Evolutionary conservation across 2,888 invertebrate species (phyloP).

Genomic region (Odontomyia ornata): DNA sequence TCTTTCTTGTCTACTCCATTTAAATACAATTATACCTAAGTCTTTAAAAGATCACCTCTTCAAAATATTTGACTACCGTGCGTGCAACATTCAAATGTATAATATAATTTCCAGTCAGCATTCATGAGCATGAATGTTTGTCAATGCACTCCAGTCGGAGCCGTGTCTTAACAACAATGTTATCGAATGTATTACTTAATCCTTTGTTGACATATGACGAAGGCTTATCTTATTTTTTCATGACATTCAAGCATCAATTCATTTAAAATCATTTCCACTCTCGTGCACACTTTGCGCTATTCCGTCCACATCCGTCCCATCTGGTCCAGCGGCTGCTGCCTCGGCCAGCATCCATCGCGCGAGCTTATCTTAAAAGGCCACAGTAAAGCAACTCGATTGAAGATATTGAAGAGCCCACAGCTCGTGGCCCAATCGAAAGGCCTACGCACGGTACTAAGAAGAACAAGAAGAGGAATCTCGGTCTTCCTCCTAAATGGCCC

Average conservation of each 20-base stretch:
- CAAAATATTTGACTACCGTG: conserved; percentile 37
- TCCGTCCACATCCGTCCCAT: background rate
- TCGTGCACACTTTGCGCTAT: background rate
- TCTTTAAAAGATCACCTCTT: conserved; percentile 32
- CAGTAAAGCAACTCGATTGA: conserved; percentile 16
- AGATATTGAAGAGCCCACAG: conserved; percentile 17
- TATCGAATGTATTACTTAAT: conserved; percentile 44
- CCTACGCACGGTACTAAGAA: background rate
- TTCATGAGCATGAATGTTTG: background rate
- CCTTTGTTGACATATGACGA: conserved; percentile 43
- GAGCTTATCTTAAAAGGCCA: conserved; percentile 34
- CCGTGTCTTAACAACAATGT: conserved; percentile 41
- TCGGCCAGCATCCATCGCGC: background rate
- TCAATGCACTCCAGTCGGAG: background rate
- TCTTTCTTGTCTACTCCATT: conserved; percentile 11
- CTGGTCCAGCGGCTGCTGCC: background rate
- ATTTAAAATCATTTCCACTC: conserved; percentile 38
- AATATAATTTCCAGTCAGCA: too few species aligned
- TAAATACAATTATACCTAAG: conserved; percentile 39
- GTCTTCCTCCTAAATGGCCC: background rate
- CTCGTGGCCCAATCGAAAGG: background rate
- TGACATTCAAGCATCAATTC: conserved; percentile 43
- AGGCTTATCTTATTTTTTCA: conserved; percentile 42
- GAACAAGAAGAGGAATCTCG: too few species aligned
- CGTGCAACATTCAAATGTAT: conserved; percentile 8